Evolutionary conservation across 2,113 vertebrate genomes (phyloP).

Genomic region (Telmatochromis sp.): DNA sequence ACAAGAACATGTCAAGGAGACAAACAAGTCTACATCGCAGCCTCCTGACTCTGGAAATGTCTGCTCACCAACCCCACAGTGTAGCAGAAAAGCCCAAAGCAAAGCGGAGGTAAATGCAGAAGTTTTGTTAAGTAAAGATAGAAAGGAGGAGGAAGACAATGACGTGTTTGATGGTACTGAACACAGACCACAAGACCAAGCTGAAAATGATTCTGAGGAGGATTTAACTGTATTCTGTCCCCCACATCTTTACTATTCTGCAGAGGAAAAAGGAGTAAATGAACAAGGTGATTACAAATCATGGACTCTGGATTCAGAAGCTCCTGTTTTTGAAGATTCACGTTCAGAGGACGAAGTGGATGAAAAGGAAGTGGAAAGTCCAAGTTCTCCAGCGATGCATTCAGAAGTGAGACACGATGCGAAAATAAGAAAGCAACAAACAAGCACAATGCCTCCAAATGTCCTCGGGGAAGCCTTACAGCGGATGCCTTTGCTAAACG

Average conservation of each 20-base stretch:
- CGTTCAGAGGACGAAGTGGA: constrained; percentile 8
- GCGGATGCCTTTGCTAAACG: constrained; percentile 82
- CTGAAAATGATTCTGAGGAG: not conserved
- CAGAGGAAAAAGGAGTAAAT: constrained; percentile 1
- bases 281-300: not conserved
- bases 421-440: not conserved
- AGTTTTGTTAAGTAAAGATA: not conserved
- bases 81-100: not conserved
- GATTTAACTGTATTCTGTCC: constrained; percentile 74
- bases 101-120: not conserved
- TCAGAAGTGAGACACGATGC: not conserved
- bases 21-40: not conserved
- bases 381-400: not conserved
- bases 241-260: constrained; percentile 77
- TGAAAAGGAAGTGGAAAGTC: not conserved
- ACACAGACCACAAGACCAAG: not conserved
- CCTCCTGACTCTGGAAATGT: not conserved
- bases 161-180: not conserved
- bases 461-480: constrained; percentile 36
- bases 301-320: not conserved
- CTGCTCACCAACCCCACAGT: not conserved
- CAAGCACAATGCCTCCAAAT: not conserved
- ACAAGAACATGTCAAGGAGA: not conserved
- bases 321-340: constrained; percentile 16
- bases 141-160: not conserved